A percentile compares a stretch with the other conserved stretches of the same genome.
Conservation (phyloP, 2,888 invertebrate species). For the Cheilosia scutellata region DNA sequence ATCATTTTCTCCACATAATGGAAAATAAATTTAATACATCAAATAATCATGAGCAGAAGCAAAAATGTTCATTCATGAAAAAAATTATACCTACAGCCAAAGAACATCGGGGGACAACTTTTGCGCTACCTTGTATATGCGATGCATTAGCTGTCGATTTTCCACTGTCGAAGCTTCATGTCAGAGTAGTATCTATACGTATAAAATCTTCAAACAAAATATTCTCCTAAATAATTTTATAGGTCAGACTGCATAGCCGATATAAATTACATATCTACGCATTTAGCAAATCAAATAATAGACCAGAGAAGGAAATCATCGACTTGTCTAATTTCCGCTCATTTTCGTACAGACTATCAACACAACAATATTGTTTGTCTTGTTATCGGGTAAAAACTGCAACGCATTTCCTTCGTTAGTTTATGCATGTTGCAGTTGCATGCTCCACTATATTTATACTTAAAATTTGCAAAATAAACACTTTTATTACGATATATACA, state of each 20-base stretch:
- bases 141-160: no score
- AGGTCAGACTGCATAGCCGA: not conserved
- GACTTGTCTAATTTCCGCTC: constrained; percentile 16
- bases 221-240: no score
- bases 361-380: constrained; percentile 22
- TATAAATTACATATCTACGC: not conserved
- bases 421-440: constrained; percentile 28
- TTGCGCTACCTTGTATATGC: no score
- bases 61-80: no score
- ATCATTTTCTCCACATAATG: no score
- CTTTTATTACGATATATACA: constrained; percentile 42
- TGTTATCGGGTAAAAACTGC: constrained; percentile 52
- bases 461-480: constrained; percentile 63
- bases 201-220: no score
- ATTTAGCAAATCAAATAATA: not conserved
- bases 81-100: no score
- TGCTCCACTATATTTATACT: constrained; percentile 40
- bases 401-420: constrained; percentile 40
- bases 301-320: not conserved
- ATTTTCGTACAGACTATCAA: not conserved
- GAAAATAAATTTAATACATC: no score
- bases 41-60: no score
- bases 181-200: no score
- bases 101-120: no score
- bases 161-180: no score